Percentiles rank a stretch among this genome's conserved stretches.
Conservation (phyloP, 2,888 invertebrate genomes). For the Heptascelio sp. region DNA sequence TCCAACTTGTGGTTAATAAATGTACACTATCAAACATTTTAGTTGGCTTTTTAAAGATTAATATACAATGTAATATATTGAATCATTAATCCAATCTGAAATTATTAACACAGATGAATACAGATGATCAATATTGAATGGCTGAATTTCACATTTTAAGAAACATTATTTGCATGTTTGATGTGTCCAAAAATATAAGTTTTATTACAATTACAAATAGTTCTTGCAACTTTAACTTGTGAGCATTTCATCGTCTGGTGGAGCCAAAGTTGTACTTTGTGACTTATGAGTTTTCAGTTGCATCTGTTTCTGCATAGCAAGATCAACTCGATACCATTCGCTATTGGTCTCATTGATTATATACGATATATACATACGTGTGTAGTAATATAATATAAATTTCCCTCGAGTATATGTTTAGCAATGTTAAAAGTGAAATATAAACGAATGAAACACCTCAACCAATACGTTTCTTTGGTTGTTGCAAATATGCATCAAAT, state of each 20-base stretch:
- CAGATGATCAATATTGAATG: no score
- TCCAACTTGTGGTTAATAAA: no score
- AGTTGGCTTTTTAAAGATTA: no score
- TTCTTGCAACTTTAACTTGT: conserved; percentile 31
- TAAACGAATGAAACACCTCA: conserved; percentile 51
- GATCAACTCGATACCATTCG: conserved; percentile 61
- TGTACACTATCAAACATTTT: no score
- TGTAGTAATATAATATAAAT: conserved; percentile 66
- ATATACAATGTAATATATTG: no score
- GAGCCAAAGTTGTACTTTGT: conserved; percentile 49
- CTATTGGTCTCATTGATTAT: conserved; percentile 49
- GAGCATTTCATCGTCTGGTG: conserved; percentile 36
- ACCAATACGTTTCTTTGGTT: conserved; percentile 54
- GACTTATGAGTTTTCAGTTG: conserved; percentile 56
- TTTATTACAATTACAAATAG: conserved; percentile 42
- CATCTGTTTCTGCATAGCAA: conserved; percentile 48
- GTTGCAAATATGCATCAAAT: no score
- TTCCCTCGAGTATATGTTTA: conserved; percentile 58
- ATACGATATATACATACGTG: conserved; percentile 16
- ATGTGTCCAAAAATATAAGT: no score
- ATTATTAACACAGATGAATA: no score
- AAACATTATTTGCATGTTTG: no score
- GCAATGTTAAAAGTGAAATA: conserved; percentile 60
- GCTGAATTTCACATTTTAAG: no score
- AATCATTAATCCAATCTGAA: no score